These are phyloP conservation scores for Botrylloides violaceus DNA, from an alignment of 23 tunicate genomes.

Conservation along the genomic window DNA sequence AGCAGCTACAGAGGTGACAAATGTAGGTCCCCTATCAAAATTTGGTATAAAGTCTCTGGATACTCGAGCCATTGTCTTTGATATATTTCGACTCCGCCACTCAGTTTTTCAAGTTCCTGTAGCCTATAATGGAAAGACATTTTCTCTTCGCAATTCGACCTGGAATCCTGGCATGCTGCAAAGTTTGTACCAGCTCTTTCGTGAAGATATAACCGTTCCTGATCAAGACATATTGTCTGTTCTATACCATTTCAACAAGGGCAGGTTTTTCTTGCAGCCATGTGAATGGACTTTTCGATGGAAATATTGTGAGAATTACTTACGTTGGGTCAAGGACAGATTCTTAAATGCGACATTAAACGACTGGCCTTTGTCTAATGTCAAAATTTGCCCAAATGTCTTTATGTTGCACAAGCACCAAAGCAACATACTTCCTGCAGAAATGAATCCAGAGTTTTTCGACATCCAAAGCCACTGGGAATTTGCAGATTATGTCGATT, in stretches of 20 bases:
- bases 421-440: not conserved
- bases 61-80: slow-evolving; percentile 28
- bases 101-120: slow-evolving; percentile 38
- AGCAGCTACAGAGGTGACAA: not conserved
- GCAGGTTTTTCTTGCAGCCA: slow-evolving; percentile 22
- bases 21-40: not conserved
- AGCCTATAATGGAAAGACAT: not conserved
- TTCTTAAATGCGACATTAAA: not conserved
- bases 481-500: not conserved
- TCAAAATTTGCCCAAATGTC: not conserved
- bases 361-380: not conserved
- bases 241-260: slow-evolving; percentile 39
- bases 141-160: slow-evolving; percentile 19
- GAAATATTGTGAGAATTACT: not conserved
- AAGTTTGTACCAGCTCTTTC: slow-evolving; percentile 24
- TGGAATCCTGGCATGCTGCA: slow-evolving; percentile 46
- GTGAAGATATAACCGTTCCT: slow-evolving; percentile 20
- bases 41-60: slow-evolving; percentile 10
- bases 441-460: not conserved
- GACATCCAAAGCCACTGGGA: not conserved
- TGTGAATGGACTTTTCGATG: slow-evolving; percentile 40
- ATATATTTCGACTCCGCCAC: slow-evolving; percentile 27
- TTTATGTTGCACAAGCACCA: slow-evolving; percentile 4
- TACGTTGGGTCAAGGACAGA: not conserved
- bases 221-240: slow-evolving; percentile 40